phyloP scores from a whole-genome alignment of 2,888 invertebrate species.

The Oscheius sp. region DNA sequence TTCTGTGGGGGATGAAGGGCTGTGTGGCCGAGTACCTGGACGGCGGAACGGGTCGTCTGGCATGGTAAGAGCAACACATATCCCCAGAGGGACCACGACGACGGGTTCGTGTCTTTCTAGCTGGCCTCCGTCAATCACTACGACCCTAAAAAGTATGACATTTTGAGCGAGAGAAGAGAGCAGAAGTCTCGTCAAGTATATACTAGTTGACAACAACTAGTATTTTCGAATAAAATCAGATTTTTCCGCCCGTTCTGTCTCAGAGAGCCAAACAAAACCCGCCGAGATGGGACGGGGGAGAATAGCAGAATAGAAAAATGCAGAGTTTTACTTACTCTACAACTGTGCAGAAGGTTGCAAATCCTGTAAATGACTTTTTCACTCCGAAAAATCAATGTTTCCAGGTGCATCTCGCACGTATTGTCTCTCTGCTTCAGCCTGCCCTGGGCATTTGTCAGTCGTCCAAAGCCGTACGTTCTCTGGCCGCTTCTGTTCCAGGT shows the following conservation, averaged over 20 bases:
- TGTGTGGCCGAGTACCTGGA: constrained; percentile 70
- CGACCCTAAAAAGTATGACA: constrained; percentile 41
- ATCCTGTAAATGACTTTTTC: too few relatives aligned
- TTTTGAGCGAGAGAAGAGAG: constrained; percentile 43
- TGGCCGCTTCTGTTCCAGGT: constrained; percentile 70
- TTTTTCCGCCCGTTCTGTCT: too few relatives aligned
- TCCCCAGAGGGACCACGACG: not conserved
- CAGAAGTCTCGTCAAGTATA: too few relatives aligned
- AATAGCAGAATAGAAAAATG: too few relatives aligned
- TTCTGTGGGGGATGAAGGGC: constrained; percentile 68
- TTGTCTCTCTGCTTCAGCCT: constrained; percentile 63
- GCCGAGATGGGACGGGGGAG: too few relatives aligned
- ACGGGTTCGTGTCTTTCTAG: not conserved
- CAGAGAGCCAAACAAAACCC: too few relatives aligned
- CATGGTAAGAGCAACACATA: constrained; percentile 27
- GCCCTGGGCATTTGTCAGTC: constrained; percentile 63
- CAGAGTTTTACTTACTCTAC: too few relatives aligned
- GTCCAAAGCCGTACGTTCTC: constrained; percentile 63
- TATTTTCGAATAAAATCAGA: too few relatives aligned
- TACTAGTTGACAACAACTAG: too few relatives aligned
- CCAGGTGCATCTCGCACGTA: constrained; percentile 58
- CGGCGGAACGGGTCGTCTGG: constrained; percentile 62
- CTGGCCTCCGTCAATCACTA: constrained; percentile 19
- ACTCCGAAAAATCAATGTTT: not conserved
- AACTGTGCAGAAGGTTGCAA: too few relatives aligned